Percentiles rank a stretch among this genome's conserved stretches.
Evolutionary conservation across 2,113 vertebrate species (phyloP).

Genomic region (Oncorhynchus gorbuscha): DNA sequence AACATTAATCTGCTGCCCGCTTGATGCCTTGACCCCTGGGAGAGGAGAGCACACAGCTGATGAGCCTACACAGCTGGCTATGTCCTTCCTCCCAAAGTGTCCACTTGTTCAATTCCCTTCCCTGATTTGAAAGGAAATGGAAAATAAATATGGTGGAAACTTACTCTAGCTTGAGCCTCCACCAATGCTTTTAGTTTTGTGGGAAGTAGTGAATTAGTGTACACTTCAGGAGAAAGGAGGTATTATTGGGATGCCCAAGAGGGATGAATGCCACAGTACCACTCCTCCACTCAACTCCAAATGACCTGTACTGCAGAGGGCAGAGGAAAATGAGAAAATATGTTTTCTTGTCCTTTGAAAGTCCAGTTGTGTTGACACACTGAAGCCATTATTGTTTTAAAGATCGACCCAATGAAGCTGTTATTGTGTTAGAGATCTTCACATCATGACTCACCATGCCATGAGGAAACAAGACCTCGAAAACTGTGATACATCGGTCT

Average conservation of each 20-base stretch:
- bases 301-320: not conserved
- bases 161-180: too few relatives aligned
- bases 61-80: not conserved
- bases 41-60: too few relatives aligned
- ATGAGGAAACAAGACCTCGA: not conserved
- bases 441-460: not conserved
- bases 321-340: not conserved
- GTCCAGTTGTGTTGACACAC: not conserved
- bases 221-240: too few relatives aligned
- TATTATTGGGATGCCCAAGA: not conserved
- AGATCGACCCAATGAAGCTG: not conserved
- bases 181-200: too few relatives aligned
- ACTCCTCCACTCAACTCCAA: not conserved
- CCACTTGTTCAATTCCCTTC: too few relatives aligned
- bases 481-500: not conserved
- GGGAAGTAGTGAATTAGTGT: too few relatives aligned
- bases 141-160: not conserved
- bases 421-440: not conserved
- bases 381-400: not conserved
- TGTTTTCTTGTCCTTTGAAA: not conserved
- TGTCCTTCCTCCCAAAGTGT: too few relatives aligned
- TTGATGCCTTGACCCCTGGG: not conserved
- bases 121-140: not conserved
- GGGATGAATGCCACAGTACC: not conserved
- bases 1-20: not conserved